Percentiles rank a stretch among this genome's conserved stretches.
These are phyloP conservation scores for Diadophis punctatus DNA, from an alignment of 2,113 vertebrate genomes.

Conservation along the genomic window DNA sequence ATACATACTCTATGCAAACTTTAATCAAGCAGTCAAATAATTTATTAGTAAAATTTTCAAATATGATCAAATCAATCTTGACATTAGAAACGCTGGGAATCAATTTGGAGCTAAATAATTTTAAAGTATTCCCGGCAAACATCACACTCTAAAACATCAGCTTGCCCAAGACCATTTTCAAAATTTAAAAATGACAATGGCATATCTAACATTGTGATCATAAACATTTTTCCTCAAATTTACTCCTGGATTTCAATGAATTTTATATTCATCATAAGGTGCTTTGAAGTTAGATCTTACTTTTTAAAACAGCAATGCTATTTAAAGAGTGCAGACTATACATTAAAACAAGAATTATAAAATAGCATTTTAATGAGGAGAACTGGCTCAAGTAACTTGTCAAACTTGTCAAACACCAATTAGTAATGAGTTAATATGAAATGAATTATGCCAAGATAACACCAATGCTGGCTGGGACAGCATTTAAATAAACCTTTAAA, in stretches of 20 bases:
- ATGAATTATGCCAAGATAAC: not conserved
- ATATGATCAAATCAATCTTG: not conserved
- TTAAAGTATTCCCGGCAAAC: not conserved
- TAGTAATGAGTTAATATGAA: not conserved
- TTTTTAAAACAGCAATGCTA: not conserved
- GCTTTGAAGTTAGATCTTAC: not conserved
- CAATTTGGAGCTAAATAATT: not conserved
- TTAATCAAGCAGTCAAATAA: not conserved
- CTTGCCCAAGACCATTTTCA: not conserved
- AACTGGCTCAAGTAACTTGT: not conserved
- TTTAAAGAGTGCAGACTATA: not conserved
- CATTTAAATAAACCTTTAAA: not conserved
- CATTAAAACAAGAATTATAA: not conserved
- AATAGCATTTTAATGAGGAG: not conserved
- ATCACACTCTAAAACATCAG: not conserved
- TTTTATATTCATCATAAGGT: not conserved
- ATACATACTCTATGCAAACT: not conserved
- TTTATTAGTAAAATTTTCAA: not conserved
- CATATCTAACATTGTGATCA: not conserved
- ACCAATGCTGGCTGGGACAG: not conserved
- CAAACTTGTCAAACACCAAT: not conserved
- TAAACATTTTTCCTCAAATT: not conserved
- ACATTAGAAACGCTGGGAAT: not conserved
- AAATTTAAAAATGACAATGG: not conserved
- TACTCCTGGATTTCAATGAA: not conserved